Evolutionary conservation across 2,113 vertebrate species (phyloP).

Genomic region (Hystrix brachyura): DNA sequence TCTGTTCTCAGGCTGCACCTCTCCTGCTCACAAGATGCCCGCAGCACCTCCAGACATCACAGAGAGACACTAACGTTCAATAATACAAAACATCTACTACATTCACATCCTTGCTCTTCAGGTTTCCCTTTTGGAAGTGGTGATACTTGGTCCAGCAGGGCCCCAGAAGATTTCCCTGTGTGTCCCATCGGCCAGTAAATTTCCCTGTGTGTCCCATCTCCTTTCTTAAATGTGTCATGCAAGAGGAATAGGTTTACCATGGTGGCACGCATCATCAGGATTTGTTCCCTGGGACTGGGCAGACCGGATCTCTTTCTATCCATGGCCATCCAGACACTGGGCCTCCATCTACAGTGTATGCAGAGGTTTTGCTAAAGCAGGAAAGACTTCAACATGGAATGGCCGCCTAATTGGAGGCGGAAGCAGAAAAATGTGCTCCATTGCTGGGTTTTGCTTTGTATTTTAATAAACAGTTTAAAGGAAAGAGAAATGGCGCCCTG

Average conservation of each 20-base stretch:
- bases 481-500: constrained; percentile 81
- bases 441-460: constrained; percentile 76
- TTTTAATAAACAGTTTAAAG: constrained; percentile 88
- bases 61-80: not conserved
- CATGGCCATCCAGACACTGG: too few species aligned
- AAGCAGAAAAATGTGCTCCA: constrained; percentile 79
- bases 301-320: not conserved
- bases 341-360: not conserved
- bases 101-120: not conserved
- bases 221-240: not conserved
- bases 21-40: not conserved
- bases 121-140: not conserved
- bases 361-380: constrained; percentile 72
- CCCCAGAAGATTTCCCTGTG: not conserved
- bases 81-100: not conserved
- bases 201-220: fast-evolving
- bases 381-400: not conserved
- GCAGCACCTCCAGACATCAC: not conserved
- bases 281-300: not conserved
- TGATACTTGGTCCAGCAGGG: not conserved
- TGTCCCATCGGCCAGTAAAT: not conserved
- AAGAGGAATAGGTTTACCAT: not conserved
- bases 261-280: not conserved
- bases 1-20: not conserved
- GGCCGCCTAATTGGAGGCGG: constrained; percentile 69